Base-by-base conservation (phyloP, 2,888 invertebrate species). In the Poecilus cupreus region DNA sequence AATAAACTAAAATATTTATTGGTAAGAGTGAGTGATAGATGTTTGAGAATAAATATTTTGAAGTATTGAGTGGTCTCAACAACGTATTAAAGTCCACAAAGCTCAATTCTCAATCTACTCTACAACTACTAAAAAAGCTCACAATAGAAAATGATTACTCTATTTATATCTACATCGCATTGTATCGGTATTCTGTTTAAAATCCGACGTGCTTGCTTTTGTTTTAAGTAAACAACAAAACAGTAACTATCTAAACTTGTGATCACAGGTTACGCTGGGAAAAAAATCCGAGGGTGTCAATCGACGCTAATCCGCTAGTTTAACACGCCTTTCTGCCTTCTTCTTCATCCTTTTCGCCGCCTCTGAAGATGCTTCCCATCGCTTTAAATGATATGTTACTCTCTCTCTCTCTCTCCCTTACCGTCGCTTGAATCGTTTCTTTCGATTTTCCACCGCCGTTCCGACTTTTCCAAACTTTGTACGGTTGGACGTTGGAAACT, bases 261-360 rank as follows among this genome's bases (percentile, higher is more conserved):
- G 81, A 81, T 81, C 81, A 81, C 81, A 81, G 81, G 81, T 81
- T 60, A 60, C 75, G 81, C 81, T 81, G 81, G 75, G 75, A 81
- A 81, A 81, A 75, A 60, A 81, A 81, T 75, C 49, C 51, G 60
- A 81, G 75, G 81, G 75, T 81, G 81, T 81, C 60, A 26, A 72
- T 72, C 64, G 72, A 46, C 43, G 16, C 46, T 43, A 43, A 46
- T n/a, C 64, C 68, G 43, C 24, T 68, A 51, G 24, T 46, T 49
- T 54, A 22, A 72, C 24, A 60, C 60, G 72, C 78, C 20, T 43
- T 26, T 13, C 39, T 43, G 20, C 0, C 24, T 24, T 26, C 18
- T 60, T 24, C 26, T 51, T 64, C 39, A 16, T n/a, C n/a, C 57
- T 26, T 76, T 57, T 54, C 37, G 22, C 20, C 57, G 32, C 57